These are phyloP conservation scores for Ditylenchus dipsaci DNA, from an alignment of 1,140 invertebrate genomes.

Conservation along the genomic window DNA sequence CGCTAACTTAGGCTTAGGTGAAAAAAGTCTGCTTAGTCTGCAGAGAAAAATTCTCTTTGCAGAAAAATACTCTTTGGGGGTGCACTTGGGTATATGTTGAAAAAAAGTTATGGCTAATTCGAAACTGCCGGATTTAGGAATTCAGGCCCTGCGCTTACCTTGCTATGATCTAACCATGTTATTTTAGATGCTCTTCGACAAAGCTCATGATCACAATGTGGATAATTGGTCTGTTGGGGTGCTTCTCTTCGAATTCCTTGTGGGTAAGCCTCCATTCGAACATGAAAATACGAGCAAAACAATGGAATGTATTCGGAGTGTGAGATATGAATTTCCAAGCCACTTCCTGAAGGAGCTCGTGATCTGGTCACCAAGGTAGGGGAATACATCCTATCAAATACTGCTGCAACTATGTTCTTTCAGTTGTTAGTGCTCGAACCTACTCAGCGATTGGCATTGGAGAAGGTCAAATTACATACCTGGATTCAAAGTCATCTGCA, in stretches of 20 bases:
- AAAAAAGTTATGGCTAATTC: too few species aligned
- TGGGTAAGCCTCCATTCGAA: constrained; percentile 84
- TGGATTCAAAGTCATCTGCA: constrained; percentile 16
- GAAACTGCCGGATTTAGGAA: too few species aligned
- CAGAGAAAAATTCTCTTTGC: not conserved
- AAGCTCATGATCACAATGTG: constrained; percentile 34
- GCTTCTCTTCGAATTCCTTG: constrained; percentile 87
- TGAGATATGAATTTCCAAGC: constrained; percentile 19
- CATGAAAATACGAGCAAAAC: constrained; percentile 67
- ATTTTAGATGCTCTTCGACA: constrained; percentile 64
- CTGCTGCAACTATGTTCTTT: constrained; percentile 8
- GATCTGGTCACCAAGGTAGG: constrained; percentile 30
- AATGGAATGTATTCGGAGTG: constrained; percentile 72
- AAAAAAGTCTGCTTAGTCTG: not conserved
- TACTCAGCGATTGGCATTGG: constrained; percentile 11
- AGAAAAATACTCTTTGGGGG: too few species aligned
- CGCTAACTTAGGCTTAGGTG: too few species aligned
- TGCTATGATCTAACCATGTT: too few species aligned
- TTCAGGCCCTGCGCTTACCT: too few species aligned
- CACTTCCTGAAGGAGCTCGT: constrained; percentile 23
- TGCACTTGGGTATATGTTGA: too few species aligned
- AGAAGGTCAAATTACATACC: constrained; percentile 23
- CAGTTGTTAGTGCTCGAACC: constrained; percentile 30
- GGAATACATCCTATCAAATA: too few species aligned
- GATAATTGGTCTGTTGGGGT: constrained; percentile 69